Conservation (phyloP, 2,888 invertebrate genomes). For the Nomada ferruginata region DNA sequence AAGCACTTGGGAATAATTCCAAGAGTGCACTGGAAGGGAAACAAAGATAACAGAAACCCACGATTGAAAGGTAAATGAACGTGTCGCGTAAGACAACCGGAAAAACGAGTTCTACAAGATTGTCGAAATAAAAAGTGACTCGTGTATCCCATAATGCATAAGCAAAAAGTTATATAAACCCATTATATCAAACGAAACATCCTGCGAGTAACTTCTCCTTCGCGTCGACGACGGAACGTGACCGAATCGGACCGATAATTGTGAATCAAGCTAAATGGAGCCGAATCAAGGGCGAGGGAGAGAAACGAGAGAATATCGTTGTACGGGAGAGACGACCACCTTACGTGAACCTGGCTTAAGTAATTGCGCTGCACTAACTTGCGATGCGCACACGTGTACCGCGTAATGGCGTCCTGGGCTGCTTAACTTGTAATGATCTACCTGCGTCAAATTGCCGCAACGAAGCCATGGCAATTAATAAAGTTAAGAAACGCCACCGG, state of each 20-base stretch:
- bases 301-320: conserved; percentile 25
- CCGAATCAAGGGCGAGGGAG: conserved; percentile 17
- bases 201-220: neutral
- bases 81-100: too few species aligned
- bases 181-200: neutral
- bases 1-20: too few species aligned
- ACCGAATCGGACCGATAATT: conserved; percentile 7
- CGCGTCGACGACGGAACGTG: neutral
- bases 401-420: conserved; percentile 27
- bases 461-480: conserved; percentile 65
- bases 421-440: conserved; percentile 66
- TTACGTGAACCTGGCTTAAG: conserved; percentile 58
- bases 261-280: conserved; percentile 43
- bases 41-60: too few species aligned
- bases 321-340: conserved; percentile 50
- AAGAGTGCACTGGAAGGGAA: too few species aligned
- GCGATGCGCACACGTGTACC: conserved; percentile 21
- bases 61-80: too few species aligned
- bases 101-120: too few species aligned
- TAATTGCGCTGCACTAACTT: conserved; percentile 55
- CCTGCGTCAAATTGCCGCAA: conserved; percentile 63
- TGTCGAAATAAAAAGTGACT: too few species aligned
- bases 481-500: conserved; percentile 65
- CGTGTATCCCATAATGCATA: too few species aligned
- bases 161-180: neutral